Evolutionary conservation across 2,888 invertebrate genomes (phyloP).

Genomic region (Conistra vaccinii): DNA sequence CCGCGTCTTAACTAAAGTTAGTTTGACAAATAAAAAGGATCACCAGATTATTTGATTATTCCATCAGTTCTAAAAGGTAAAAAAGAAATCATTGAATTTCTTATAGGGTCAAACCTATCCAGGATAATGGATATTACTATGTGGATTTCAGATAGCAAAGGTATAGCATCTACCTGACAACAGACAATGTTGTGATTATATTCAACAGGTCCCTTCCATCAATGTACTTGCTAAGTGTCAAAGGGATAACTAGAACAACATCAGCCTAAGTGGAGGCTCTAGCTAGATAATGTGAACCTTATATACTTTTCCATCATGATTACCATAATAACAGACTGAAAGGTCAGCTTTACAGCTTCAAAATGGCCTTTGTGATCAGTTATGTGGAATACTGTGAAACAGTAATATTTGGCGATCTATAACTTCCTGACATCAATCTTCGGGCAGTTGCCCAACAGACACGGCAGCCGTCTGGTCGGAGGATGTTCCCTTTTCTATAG

Average conservation of each 20-base stretch:
- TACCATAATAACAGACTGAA: neutral
- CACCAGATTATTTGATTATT: neutral
- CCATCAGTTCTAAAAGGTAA: neutral
- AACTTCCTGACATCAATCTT: too few species aligned
- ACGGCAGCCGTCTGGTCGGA: too few species aligned
- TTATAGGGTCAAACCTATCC: neutral
- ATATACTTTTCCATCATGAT: neutral
- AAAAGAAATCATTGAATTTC: neutral
- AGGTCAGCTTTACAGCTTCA: neutral
- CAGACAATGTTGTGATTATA: neutral
- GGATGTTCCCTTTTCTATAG: too few species aligned
- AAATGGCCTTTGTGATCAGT: neutral
- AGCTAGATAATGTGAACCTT: neutral
- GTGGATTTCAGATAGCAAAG: neutral
- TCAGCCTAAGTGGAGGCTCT: neutral
- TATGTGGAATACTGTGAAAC: neutral
- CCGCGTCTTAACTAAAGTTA: neutral
- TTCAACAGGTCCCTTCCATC: conserved; percentile 17
- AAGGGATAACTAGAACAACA: neutral
- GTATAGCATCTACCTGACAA: neutral
- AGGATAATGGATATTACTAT: neutral
- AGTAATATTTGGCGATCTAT: neutral
- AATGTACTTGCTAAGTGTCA: neutral
- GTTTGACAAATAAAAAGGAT: neutral
- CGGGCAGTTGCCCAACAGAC: too few species aligned